Base-by-base conservation (phyloP, 2,797 vertebrate genomes). In the Aphelocoma californica region DNA sequence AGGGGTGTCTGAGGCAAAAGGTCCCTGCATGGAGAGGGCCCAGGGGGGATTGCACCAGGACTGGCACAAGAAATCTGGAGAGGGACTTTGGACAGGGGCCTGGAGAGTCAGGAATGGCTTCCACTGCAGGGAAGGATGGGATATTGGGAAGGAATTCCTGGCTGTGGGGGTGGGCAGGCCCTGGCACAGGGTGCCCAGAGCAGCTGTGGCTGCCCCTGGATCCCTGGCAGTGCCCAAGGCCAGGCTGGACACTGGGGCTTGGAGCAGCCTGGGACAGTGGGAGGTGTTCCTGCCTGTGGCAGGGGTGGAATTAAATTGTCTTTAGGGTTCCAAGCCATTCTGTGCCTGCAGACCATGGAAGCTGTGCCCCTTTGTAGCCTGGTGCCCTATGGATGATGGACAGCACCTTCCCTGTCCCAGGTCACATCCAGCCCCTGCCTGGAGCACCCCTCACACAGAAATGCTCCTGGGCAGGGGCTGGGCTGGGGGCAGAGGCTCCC, bases 351-450 rank as follows among this genome's bases (percentile, higher is more conserved):
- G 64, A 5, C 3, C 50, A 17, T 0, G 9, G 45, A 2, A 65
- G 23, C 21, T n/a, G 40, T 36, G 10, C 6, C 53, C 38, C 40
- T 65, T 17, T 67, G 51, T 0, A 15, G 14, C 15, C 3, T 19
- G 40, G 38, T 45, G 40, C 36, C 56, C 32, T 2, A 0, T 3
- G 51, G 71, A 3, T 7, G 34, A 38, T 2, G 21, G 7, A 1
- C 34, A 62, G 42, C 23, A 10, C 32, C 51, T 45, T 28, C 60
- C 31, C 11, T 19, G 53, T 3, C 40, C 7, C 2, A 7, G 1
- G 9, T 11, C 54, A 19, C 2, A 0, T 12, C n/a, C 44, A 57
- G 28, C 21, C 40, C 12, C 25, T 3, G 18, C 54, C 18, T 8
- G 34, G 7, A 69, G 54, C 50, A 16, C 18, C 17, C 62, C 36